Conservation (phyloP, 2,888 invertebrate species). For the Lysandra bellargus region DNA sequence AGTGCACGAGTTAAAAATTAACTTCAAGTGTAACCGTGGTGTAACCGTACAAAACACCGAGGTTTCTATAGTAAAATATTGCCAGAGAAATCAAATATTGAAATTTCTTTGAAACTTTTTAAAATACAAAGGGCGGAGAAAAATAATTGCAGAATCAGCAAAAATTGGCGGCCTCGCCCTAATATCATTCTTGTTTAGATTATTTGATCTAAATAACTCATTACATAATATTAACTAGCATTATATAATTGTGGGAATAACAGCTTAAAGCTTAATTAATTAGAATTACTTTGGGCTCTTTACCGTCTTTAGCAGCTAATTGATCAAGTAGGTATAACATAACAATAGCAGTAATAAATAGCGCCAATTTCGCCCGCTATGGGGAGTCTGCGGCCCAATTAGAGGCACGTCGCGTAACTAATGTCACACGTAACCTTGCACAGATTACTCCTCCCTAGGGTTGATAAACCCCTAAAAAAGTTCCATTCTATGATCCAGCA, state of each 20-base stretch:
- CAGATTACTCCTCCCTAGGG: constrained; percentile 56
- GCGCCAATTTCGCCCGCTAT: constrained; percentile 57
- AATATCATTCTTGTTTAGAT: not conserved
- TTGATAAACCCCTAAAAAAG: not conserved
- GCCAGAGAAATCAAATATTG: too few species aligned
- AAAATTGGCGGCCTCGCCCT: too few species aligned
- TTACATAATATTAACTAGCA: not conserved
- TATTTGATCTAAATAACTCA: not conserved
- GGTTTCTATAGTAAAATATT: too few species aligned
- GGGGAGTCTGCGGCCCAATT: constrained; percentile 67
- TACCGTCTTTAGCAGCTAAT: constrained; percentile 24
- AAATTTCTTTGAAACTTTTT: too few species aligned
- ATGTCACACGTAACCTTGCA: constrained; percentile 62
- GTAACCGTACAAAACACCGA: too few species aligned
- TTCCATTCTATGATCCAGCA: not conserved
- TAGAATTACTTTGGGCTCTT: not conserved
- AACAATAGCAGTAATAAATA: constrained; percentile 45
- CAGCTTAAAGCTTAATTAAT: not conserved
- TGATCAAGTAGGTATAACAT: constrained; percentile 34
- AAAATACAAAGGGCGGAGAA: too few species aligned
- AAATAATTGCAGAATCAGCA: too few species aligned
- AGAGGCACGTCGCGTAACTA: constrained; percentile 63
- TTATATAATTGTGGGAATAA: not conserved
- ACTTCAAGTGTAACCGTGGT: too few species aligned
- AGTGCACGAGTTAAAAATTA: too few species aligned